Evolutionary conservation across 2,113 vertebrate genomes (phyloP).

Genomic region (Percina caprodes): DNA sequence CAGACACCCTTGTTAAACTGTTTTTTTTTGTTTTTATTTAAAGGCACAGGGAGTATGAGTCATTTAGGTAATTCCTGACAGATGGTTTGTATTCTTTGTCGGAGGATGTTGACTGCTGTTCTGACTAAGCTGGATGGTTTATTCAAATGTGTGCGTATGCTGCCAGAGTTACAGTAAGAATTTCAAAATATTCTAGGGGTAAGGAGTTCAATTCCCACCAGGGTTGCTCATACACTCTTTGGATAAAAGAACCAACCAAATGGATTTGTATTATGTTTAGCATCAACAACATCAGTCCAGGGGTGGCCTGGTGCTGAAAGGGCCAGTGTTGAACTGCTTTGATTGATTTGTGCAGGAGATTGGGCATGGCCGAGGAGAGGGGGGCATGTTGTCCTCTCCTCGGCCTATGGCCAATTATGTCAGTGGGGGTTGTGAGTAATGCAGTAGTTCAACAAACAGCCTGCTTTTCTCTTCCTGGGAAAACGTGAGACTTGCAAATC

Average conservation of each 20-base stretch:
- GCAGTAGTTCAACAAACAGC: slow-evolving; percentile 41
- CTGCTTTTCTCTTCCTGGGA: slow-evolving; percentile 59
- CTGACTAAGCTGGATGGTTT: not conserved
- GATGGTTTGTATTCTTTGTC: not conserved
- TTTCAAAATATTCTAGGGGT: not conserved
- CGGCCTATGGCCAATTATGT: slow-evolving; percentile 52
- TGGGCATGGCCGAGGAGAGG: slow-evolving; percentile 68
- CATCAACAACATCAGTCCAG: slow-evolving; percentile 34
- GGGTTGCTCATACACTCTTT: not conserved
- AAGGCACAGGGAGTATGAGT: slow-evolving; percentile 9
- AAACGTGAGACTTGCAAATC: slow-evolving; percentile 12
- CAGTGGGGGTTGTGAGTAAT: slow-evolving; percentile 46
- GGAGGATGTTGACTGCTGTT: not conserved
- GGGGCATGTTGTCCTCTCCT: slow-evolving; percentile 33
- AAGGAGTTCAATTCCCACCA: not conserved
- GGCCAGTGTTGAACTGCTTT: slow-evolving; percentile 66
- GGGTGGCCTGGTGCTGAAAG: slow-evolving; percentile 56
- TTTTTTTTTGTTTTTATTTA: no score
- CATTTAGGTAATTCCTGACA: slow-evolving; percentile 12
- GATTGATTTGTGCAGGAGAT: slow-evolving; percentile 77
- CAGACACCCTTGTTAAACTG: not conserved
- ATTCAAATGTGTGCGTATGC: not conserved
- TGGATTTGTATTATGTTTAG: slow-evolving; percentile 2
- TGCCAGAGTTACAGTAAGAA: not conserved
- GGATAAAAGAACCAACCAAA: slow-evolving; percentile 4